A percentile compares a stretch with the other conserved stretches of the same genome.
phyloP scores from a whole-genome alignment of 2,113 vertebrate genomes.

The Athene cunicularia region DNA sequence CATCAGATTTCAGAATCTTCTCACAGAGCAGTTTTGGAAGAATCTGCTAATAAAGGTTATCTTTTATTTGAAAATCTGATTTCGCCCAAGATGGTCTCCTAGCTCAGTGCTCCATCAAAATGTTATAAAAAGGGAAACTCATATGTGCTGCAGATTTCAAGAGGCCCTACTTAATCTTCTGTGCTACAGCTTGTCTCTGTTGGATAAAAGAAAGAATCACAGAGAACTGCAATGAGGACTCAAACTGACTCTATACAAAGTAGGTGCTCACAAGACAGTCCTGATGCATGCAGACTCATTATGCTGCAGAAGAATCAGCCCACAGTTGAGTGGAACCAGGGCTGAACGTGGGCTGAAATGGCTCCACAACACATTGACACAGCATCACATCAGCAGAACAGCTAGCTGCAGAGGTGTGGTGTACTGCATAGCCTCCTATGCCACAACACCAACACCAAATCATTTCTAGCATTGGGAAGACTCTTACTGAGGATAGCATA shows the following conservation, averaged over 20 bases:
- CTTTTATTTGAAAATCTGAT: not conserved
- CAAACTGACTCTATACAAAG: not conserved
- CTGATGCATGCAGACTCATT: not conserved
- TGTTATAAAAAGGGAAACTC: not conserved
- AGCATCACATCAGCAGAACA: not conserved
- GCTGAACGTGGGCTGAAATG: too few relatives aligned
- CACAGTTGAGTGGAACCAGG: too few relatives aligned
- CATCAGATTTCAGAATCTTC: not conserved
- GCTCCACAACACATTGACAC: fast-evolving
- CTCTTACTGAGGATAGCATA: not conserved
- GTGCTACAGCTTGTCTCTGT: fast-evolving
- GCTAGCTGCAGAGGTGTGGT: not conserved
- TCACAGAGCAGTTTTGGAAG: not conserved
- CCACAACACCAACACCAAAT: not conserved
- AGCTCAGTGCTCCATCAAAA: not conserved
- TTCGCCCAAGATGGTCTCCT: not conserved
- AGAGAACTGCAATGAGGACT: not conserved
- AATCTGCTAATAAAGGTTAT: not conserved
- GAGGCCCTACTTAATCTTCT: not conserved
- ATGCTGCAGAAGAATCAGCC: not conserved
- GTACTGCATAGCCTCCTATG: fast-evolving
- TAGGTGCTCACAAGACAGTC: not conserved
- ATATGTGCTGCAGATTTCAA: not conserved
- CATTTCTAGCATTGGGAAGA: not conserved
- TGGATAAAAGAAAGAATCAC: not conserved